A percentile compares a stretch with the other conserved stretches of the same genome.
Evolutionary conservation across 2,797 vertebrate genomes (phyloP).

Genomic region (Sparidentex hasta): DNA sequence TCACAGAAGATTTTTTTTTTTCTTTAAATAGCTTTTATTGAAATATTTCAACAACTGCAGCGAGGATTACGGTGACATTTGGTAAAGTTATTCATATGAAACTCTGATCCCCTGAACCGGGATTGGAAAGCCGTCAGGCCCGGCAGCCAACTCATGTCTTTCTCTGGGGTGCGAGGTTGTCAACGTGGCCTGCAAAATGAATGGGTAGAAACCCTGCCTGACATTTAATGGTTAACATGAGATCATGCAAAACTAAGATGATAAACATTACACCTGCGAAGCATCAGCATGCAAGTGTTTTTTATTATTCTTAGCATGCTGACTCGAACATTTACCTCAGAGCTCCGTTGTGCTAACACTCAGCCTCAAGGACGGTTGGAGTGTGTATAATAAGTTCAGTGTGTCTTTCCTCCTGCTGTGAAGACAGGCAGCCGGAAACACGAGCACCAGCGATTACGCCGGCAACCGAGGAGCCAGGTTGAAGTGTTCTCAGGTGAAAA

Average conservation of each 20-base stretch:
- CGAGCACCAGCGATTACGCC: neutral
- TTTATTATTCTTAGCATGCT: neutral
- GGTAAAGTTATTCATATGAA: neutral
- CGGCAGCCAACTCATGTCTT: too few species aligned
- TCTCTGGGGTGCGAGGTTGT: too few species aligned
- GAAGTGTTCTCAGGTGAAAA: conserved; percentile 7
- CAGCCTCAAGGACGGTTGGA: neutral
- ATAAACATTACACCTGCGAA: neutral
- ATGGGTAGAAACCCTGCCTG: too few species aligned
- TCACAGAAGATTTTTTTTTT: too few species aligned
- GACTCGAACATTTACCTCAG: neutral
- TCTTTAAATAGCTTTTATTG: neutral
- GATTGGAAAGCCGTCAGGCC: too few species aligned
- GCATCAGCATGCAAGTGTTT: neutral
- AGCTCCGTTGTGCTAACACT: neutral
- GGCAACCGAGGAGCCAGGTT: neutral
- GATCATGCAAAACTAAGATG: neutral
- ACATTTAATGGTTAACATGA: neutral
- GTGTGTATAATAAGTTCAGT: neutral
- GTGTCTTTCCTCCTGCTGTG: neutral
- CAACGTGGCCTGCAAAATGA: too few species aligned
- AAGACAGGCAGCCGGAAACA: neutral
- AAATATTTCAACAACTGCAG: neutral
- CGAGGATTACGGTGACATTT: neutral
- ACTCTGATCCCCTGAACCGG: neutral